Evolutionary conservation across 1,140 invertebrate genomes (phyloP).

Genomic region (Pectinophora gossypiella): DNA sequence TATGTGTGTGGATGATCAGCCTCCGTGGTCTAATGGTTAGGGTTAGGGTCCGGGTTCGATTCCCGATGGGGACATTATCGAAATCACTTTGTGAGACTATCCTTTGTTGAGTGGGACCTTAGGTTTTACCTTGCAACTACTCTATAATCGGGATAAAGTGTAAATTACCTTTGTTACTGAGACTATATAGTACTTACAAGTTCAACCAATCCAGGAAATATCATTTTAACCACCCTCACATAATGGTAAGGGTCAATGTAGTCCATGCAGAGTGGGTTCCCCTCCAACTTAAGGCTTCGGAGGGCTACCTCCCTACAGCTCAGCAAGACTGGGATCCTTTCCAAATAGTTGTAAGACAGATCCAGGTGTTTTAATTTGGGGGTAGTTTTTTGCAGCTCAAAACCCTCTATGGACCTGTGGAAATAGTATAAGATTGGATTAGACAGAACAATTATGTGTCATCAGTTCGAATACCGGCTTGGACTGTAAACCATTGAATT

Average conservation of each 20-base stretch:
- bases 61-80: too few relatives aligned
- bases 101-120: too few relatives aligned
- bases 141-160: too few relatives aligned
- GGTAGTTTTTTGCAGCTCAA: conserved; percentile 27
- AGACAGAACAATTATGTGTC: too few relatives aligned
- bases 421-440: neutral
- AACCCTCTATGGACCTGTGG: conserved; percentile 39
- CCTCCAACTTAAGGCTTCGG: conserved; percentile 51
- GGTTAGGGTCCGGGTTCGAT: too few relatives aligned
- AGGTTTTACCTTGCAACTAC: too few relatives aligned
- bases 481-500: too few relatives aligned
- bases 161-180: too few relatives aligned
- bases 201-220: conserved; percentile 55
- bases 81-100: too few relatives aligned
- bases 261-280: conserved; percentile 70
- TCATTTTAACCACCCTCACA: conserved; percentile 46
- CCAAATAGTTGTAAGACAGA: conserved; percentile 41
- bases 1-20: too few relatives aligned
- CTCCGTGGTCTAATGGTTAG: too few relatives aligned
- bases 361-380: conserved; percentile 36
- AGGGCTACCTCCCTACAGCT: conserved; percentile 25
- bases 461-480: too few relatives aligned
- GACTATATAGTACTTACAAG: conserved; percentile 58
- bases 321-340: conserved; percentile 24
- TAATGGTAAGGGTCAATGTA: conserved; percentile 62